A percentile compares a stretch with the other conserved stretches of the same genome.
Evolutionary conservation across 2,797 vertebrate species (phyloP).

Genomic region (Etheostoma perlongum): DNA sequence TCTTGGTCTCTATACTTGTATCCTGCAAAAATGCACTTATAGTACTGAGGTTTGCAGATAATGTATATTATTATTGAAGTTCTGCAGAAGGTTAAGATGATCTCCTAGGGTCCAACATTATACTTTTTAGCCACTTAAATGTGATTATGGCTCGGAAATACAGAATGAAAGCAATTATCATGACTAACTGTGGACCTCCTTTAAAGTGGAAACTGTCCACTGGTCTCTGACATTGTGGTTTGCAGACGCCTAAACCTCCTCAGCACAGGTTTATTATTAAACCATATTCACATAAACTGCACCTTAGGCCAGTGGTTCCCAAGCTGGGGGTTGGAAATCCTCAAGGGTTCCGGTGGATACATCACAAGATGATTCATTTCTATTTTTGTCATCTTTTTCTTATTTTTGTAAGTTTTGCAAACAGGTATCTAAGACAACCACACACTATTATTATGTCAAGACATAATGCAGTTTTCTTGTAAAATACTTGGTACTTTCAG

Average conservation of each 20-base stretch:
- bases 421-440: background rate
- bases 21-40: background rate
- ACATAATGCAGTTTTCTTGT: background rate
- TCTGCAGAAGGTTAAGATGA: background rate
- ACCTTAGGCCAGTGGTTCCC: background rate
- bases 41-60: background rate
- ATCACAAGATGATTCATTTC: background rate
- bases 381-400: background rate
- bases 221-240: slow-evolving; percentile 29
- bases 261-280: slow-evolving; percentile 25
- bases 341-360: background rate
- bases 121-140: background rate
- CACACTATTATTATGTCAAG: background rate
- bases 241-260: slow-evolving; percentile 5
- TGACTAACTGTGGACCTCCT: slow-evolving; percentile 2
- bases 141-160: slow-evolving; percentile 7
- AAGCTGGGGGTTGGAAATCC: background rate
- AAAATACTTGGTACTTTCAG: background rate
- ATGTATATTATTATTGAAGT: background rate
- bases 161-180: slow-evolving; percentile 8
- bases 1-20: background rate
- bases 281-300: slow-evolving; percentile 5
- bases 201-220: slow-evolving; percentile 6
- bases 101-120: background rate
- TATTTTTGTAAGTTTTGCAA: background rate